Base-by-base conservation (phyloP, 2,888 invertebrate genomes). In the Antitype chi region DNA sequence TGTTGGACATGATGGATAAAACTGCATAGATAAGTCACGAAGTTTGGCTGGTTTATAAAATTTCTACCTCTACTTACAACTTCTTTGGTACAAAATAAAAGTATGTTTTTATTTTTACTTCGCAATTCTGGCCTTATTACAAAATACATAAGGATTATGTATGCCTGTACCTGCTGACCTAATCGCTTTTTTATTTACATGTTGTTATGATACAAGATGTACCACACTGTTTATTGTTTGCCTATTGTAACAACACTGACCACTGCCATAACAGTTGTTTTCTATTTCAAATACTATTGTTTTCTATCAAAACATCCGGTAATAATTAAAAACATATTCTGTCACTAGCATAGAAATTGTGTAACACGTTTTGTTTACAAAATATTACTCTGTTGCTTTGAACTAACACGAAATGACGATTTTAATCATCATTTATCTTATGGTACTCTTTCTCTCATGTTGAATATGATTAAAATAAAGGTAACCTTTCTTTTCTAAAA, bases 181-280 rank as follows among this genome's bases (percentile, higher is more conserved):
- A 32, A n/a, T 1, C n/a, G 3, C 7, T 38, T 25, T 57, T 49
- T 25, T 64, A 9, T 74, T 38, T 17, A 2, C 23, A 38, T 43
- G 13, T 70, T n/a, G 23, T 74, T 68, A 38, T 57, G 55, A 76
- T 43, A 59, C 57, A 60, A 59, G 13, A 38, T 38, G 20, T 32
- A 69, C 5, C 38, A 66, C 32, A 53, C 15, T 57, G 57, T 63
- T 25, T 28, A 15, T 52, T 52, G 62, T 60, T 66, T 15, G 13
- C 20, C 55, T 70, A 76, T 69, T 71, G 55, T 55, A 28, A 53
- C 25, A 68, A 25, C n/a, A n/a, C n/a, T n/a, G n/a, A n/a, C n/a
- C n/a, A n/a, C 59, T 70, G 67, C 17, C 78, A 32, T 64, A 81
- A 74, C 70, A 74, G 49, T 53, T 15, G 47, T 47, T 47, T 47